These are phyloP conservation scores for Reinhardtius hippoglossoides DNA, from an alignment of 2,113 vertebrate species.

Conservation along the genomic window DNA sequence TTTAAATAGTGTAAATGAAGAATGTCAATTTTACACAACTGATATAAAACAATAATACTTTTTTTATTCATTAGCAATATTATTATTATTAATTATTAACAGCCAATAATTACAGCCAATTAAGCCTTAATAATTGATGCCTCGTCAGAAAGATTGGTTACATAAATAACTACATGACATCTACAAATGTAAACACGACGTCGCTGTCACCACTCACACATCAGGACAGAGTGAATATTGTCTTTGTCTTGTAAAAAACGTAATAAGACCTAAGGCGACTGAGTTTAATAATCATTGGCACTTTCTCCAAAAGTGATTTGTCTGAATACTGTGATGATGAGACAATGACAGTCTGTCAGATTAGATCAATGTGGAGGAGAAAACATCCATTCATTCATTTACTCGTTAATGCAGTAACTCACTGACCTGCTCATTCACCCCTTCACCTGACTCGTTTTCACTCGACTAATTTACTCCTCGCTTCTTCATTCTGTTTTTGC, in stretches of 20 bases:
- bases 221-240: neutral
- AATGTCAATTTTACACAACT: neutral
- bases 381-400: too few relatives aligned
- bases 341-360: too few relatives aligned
- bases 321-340: neutral
- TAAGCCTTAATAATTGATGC: neutral
- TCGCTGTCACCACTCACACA: neutral
- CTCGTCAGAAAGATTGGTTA: neutral
- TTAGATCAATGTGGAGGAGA: too few relatives aligned
- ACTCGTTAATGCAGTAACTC: too few relatives aligned
- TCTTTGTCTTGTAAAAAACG: conserved; percentile 15
- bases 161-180: conserved; percentile 43
- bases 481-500: neutral
- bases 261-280: conserved; percentile 43
- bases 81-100: too few relatives aligned
- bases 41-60: neutral
- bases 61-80: too few relatives aligned
- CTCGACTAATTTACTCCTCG: neutral
- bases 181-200: conserved; percentile 53
- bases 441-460: neutral
- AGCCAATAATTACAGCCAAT: neutral
- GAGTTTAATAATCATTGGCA: conserved; percentile 56
- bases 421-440: neutral
- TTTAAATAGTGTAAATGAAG: too few relatives aligned
- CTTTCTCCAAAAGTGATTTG: conserved; percentile 3